A percentile compares a stretch with the other conserved stretches of the same genome.
Conservation (phyloP, 2,113 vertebrate species). For the Rhynchomys soricoides region DNA sequence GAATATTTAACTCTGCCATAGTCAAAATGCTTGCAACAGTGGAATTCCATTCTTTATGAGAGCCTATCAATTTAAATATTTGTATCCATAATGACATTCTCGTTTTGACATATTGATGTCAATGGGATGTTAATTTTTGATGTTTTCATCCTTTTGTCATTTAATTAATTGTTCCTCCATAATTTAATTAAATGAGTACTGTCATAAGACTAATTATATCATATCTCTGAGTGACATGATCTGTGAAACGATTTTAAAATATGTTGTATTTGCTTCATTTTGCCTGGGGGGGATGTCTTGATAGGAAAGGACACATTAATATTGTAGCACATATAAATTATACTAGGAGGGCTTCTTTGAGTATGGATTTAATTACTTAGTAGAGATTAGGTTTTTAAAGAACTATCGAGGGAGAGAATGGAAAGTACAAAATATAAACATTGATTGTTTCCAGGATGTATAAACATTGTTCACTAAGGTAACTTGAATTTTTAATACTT, state of each 20-base stretch:
- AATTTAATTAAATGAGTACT: conserved; percentile 78
- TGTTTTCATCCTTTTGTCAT: conserved; percentile 73
- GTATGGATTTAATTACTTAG: conserved; percentile 56
- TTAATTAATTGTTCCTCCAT: conserved; percentile 73
- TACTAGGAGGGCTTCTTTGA: not conserved
- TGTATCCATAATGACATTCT: conserved; percentile 58
- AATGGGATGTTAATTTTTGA: conserved; percentile 73
- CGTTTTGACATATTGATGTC: conserved; percentile 70
- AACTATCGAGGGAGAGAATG: not conserved
- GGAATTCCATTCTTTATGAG: conserved; percentile 53
- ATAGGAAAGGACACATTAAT: conserved; percentile 55
- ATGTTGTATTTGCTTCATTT: conserved; percentile 65
- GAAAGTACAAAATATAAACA: conserved; percentile 13
- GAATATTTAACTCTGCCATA: not conserved
- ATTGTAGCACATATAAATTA: conserved; percentile 67
- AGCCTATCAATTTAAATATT: conserved; percentile 63
- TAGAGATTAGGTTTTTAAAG: conserved; percentile 39
- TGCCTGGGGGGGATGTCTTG: conserved; percentile 58
- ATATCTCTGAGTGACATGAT: conserved; percentile 68
- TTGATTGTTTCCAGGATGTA: not conserved
- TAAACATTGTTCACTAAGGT: conserved; percentile 22
- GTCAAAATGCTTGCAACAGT: not conserved
- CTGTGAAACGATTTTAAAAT: conserved; percentile 72
- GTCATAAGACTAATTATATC: conserved; percentile 77
- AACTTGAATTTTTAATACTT: not conserved